These are phyloP conservation scores for Lophius piscatorius DNA, from an alignment of 2,113 vertebrate species.

Conservation along the genomic window DNA sequence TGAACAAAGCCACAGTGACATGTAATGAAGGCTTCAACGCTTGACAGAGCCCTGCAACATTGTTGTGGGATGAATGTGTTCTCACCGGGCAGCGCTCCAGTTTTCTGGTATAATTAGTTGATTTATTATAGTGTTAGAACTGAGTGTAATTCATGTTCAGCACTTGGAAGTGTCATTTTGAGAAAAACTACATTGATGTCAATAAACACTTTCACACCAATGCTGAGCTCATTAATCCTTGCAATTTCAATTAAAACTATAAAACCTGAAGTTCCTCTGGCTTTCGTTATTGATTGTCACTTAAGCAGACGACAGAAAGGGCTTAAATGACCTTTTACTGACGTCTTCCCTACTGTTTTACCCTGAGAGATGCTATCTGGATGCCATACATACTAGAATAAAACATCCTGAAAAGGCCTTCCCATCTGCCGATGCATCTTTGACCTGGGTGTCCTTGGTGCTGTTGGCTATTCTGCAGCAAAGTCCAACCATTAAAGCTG, in stretches of 20 bases:
- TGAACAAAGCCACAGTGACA: conserved; percentile 42
- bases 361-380: conserved; percentile 24
- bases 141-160: conserved; percentile 35
- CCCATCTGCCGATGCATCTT: conserved; percentile 57
- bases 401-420: conserved; percentile 35
- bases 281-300: neutral
- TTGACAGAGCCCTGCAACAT: conserved; percentile 12
- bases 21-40: conserved; percentile 25
- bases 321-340: conserved; percentile 15
- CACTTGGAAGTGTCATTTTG: conserved; percentile 20
- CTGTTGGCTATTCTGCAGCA: conserved; percentile 23
- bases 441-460: conserved; percentile 47
- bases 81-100: conserved; percentile 42
- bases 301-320: neutral
- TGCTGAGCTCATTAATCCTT: conserved; percentile 21
- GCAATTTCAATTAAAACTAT: conserved; percentile 9
- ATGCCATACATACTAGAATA: conserved; percentile 17
- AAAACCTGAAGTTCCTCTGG: neutral
- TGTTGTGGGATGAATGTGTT: conserved; percentile 27
- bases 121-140: conserved; percentile 41
- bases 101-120: conserved; percentile 43
- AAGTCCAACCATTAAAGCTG: conserved; percentile 15
- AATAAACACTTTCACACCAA: conserved; percentile 24
- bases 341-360: neutral
- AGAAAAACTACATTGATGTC: conserved; percentile 27